Evolutionary conservation across 2,888 invertebrate species (phyloP).

Genomic region (Allygus modestus): DNA sequence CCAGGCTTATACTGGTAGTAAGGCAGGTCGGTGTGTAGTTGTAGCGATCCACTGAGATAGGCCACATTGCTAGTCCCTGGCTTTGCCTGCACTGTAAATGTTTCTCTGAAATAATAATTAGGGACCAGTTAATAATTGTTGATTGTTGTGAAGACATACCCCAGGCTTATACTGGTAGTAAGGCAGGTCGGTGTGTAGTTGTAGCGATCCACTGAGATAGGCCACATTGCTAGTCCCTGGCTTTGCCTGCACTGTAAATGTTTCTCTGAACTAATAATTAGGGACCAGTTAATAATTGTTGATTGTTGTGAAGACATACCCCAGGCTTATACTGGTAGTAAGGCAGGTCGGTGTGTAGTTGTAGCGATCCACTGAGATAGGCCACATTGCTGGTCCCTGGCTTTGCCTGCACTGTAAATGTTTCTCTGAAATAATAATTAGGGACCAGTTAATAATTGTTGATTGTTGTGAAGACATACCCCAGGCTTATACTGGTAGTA

Average conservation of each 20-base stretch:
- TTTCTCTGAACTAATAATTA: too few species aligned
- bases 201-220: slow-evolving; percentile 82
- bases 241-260: not conserved
- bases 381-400: slow-evolving; percentile 85
- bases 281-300: too few species aligned
- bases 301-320: slow-evolving; percentile 73
- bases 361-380: slow-evolving; percentile 82
- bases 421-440: too few species aligned
- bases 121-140: too few species aligned
- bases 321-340: slow-evolving; percentile 88
- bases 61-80: slow-evolving; percentile 85
- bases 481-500: slow-evolving; percentile 88
- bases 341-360: slow-evolving; percentile 86
- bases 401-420: not conserved
- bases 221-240: slow-evolving; percentile 85
- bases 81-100: not conserved
- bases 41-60: slow-evolving; percentile 82
- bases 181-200: slow-evolving; percentile 86
- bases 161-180: slow-evolving; percentile 88
- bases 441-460: too few species aligned
- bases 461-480: slow-evolving; percentile 71
- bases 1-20: slow-evolving; percentile 88
- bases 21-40: slow-evolving; percentile 86
- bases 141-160: slow-evolving; percentile 73
- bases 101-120: too few species aligned